These are phyloP conservation scores for Drosophila borborema DNA, from an alignment of 2,888 invertebrate species.

Conservation along the genomic window DNA sequence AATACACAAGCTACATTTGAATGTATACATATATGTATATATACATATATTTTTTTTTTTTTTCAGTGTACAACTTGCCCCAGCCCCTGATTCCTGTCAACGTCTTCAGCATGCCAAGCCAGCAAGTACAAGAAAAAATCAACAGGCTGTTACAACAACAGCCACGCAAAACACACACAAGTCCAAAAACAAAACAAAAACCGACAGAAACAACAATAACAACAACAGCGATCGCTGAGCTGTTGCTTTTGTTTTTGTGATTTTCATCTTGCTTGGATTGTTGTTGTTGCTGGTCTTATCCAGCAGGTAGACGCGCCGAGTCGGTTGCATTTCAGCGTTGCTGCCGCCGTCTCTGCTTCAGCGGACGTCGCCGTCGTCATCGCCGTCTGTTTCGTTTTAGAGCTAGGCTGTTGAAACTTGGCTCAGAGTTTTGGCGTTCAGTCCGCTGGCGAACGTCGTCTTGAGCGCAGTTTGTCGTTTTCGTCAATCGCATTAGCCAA, in stretches of 20 bases:
- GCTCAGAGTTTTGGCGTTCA: conserved; percentile 62
- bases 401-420: conserved; percentile 62
- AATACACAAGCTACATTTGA: neutral
- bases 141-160: conserved; percentile 55
- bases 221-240: conserved; percentile 15
- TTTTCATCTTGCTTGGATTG: conserved; percentile 50
- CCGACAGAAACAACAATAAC: conserved; percentile 12
- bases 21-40: neutral
- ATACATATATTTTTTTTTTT: too few relatives aligned
- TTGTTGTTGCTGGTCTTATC: conserved; percentile 36
- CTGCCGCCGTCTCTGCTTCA: conserved; percentile 27
- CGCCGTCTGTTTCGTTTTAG: conserved; percentile 36
- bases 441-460: conserved; percentile 71
- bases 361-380: conserved; percentile 17
- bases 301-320: conserved; percentile 61
- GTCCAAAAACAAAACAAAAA: conserved; percentile 26
- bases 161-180: conserved; percentile 17
- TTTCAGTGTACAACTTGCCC: conserved; percentile 32
- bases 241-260: conserved; percentile 46
- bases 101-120: conserved; percentile 34
- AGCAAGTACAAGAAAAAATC: conserved; percentile 51
- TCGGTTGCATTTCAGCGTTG: conserved; percentile 49
- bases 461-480: conserved; percentile 60
- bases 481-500: conserved; percentile 51
- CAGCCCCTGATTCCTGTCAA: conserved; percentile 18